Conservation (phyloP, 1,140 invertebrate species). For the Heterodera schachtii region DNA sequence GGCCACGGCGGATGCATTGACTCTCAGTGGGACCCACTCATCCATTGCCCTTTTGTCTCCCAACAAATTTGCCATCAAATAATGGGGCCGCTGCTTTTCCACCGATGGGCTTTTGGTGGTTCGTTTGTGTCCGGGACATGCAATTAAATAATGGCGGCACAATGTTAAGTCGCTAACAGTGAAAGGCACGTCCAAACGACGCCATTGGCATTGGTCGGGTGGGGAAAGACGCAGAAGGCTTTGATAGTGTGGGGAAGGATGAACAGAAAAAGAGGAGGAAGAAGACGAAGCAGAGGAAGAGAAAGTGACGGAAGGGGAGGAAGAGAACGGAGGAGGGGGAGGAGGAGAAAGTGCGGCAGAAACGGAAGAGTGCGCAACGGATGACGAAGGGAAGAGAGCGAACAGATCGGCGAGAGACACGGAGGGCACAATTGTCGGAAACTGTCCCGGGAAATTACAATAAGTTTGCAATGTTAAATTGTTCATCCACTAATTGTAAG, state of each 20-base stretch:
- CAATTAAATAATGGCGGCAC: constrained; percentile 1
- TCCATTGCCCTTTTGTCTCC: constrained; percentile 8
- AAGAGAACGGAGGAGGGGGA: background rate
- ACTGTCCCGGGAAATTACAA: background rate
- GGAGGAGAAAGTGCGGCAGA: background rate
- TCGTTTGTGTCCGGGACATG: constrained; percentile 4
- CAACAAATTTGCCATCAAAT: constrained; percentile 12
- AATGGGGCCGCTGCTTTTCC: background rate
- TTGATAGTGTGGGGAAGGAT: background rate
- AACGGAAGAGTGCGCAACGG: too few relatives aligned
- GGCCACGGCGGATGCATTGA: constrained; percentile 34
- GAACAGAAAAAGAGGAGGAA: background rate
- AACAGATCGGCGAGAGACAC: background rate
- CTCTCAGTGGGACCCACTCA: constrained; percentile 37
- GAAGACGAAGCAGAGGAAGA: background rate
- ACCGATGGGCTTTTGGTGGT: background rate
- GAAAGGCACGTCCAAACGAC: background rate
- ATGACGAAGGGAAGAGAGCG: background rate
- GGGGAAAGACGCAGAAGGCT: background rate
- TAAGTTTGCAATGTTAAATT: background rate
- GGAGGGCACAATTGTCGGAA: background rate
- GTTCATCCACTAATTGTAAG: too few relatives aligned
- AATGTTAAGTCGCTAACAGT: background rate
- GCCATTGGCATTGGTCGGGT: constrained; percentile 8
- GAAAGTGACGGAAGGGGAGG: background rate